Base-by-base conservation (phyloP, 2,888 invertebrate genomes). In the Ichneumoninae sp. region DNA sequence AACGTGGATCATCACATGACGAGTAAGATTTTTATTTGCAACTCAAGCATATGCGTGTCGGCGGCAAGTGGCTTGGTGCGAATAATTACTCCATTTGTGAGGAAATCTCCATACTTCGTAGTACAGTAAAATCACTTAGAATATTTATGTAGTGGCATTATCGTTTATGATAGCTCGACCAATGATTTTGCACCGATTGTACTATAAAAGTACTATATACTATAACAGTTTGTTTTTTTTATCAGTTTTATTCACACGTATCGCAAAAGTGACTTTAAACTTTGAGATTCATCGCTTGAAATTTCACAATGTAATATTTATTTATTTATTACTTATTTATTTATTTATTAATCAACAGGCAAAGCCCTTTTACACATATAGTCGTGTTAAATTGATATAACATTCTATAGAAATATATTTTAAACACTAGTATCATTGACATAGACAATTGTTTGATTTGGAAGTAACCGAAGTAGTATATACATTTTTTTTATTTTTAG, bases 1-100 rank as follows among this genome's bases (percentile, higher is more conserved):
- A 52, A 80, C 68, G 19, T 36, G 57, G 7, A 19, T 52, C 44
- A 69, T 69, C 68, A 40, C 65, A 80, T 77, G 80, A 83, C 71
- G 60, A 75, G 83, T 71, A 36, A 83, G 76, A 72, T 72, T 80
- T 80, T 60, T 65, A 13, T 13, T n/a, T 33, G 30, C 26, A 44
- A 22, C 26, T 19, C 36, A 4, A 68, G 36, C 57, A 57, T 52
- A 66, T 57, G 77, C 69, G 57, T 44, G n/a, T 72, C 30, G 10
- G 10, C n/a, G 33, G 1, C 54, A 6, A 57, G 36, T 57, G 33
- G 40, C 22, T 71, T 40, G 16, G 10, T 57, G 3, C 22, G 10
- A 57, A 57, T 57, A 26, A 52, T 26, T 13, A 13, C 26, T 26
- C 57, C 26, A 26, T 3, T 4, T 26, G 1, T 4, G 22, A 22